Conservation (phyloP, 2,888 invertebrate genomes). For the Hirtodrosophila alboralis region DNA sequence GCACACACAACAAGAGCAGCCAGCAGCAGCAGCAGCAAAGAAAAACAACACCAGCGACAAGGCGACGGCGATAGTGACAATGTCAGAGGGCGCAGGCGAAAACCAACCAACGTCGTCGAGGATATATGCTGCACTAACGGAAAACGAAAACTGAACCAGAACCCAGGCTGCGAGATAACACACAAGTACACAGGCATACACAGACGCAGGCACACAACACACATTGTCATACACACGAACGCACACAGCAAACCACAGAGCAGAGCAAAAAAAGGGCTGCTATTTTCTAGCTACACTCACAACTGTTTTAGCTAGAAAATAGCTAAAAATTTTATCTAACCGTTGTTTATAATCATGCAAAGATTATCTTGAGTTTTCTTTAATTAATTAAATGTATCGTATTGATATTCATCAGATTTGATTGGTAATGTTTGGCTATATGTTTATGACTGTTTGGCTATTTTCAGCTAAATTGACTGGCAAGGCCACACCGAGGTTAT, state of each 20-base stretch:
- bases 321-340: too few relatives aligned
- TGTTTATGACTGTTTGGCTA: not conserved
- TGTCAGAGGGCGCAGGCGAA: slow-evolving; percentile 25
- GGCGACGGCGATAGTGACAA: slow-evolving; percentile 34
- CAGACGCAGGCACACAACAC: slow-evolving; percentile 2
- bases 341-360: too few relatives aligned
- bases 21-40: slow-evolving; percentile 20
- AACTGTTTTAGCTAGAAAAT: slow-evolving; percentile 33
- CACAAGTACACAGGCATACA: slow-evolving; percentile 36
- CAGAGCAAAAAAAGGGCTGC: slow-evolving; percentile 40
- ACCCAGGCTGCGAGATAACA: slow-evolving; percentile 62
- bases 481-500: slow-evolving; percentile 15
- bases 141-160: slow-evolving; percentile 68
- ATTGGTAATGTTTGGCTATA: not conserved
- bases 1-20: slow-evolving; percentile 56
- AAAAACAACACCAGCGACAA: slow-evolving; percentile 44
- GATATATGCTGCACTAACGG: slow-evolving; percentile 69
- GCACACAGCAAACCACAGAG: slow-evolving; percentile 27
- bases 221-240: slow-evolving; percentile 24
- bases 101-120: slow-evolving; percentile 67
- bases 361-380: too few relatives aligned
- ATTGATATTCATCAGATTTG: not conserved
- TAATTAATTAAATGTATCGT: too few relatives aligned
- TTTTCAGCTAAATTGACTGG: slow-evolving; percentile 17
- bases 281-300: slow-evolving; percentile 18